phyloP scores from a whole-genome alignment of 2,888 invertebrate genomes.

The Gerris lacustris region DNA sequence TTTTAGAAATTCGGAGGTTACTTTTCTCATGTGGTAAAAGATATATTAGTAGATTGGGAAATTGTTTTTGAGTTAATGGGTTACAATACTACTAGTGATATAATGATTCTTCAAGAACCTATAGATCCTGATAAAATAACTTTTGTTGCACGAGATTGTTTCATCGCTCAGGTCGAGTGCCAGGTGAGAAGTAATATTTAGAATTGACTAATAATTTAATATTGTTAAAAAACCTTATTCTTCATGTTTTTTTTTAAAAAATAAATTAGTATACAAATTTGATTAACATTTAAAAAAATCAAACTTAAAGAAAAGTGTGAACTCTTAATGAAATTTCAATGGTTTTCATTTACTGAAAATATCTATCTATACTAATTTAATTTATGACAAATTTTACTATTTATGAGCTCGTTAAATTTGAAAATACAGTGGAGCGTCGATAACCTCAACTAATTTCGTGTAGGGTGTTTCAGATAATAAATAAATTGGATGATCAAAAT shows the following conservation, averaged over 20 bases:
- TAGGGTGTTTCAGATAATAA: too few relatives aligned
- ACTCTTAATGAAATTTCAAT: too few relatives aligned
- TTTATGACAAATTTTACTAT: too few relatives aligned
- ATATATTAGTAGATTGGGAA: conserved; percentile 65
- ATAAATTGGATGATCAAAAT: too few relatives aligned
- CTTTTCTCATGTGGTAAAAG: conserved; percentile 75
- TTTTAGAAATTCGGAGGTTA: conserved; percentile 71
- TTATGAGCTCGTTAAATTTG: too few relatives aligned
- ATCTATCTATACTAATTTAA: too few relatives aligned
- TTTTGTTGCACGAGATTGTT: conserved; percentile 67
- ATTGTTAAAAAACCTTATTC: conserved; percentile 12
- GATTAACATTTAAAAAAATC: not conserved
- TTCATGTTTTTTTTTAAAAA: too few relatives aligned
- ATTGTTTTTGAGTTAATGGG: conserved; percentile 70
- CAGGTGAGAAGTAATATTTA: conserved; percentile 43
- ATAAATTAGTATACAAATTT: not conserved
- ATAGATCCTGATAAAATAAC: conserved; percentile 70
- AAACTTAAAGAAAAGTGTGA: too few relatives aligned
- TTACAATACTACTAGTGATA: conserved; percentile 43
- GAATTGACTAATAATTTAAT: conserved; percentile 6
- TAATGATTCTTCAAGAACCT: conserved; percentile 46
- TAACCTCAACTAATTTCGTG: too few relatives aligned
- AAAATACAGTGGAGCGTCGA: too few relatives aligned
- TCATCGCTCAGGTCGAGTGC: conserved; percentile 77
- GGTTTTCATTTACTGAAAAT: too few relatives aligned